Conservation (phyloP, 2,113 vertebrate species). For the Sinosuthora webbiana region DNA sequence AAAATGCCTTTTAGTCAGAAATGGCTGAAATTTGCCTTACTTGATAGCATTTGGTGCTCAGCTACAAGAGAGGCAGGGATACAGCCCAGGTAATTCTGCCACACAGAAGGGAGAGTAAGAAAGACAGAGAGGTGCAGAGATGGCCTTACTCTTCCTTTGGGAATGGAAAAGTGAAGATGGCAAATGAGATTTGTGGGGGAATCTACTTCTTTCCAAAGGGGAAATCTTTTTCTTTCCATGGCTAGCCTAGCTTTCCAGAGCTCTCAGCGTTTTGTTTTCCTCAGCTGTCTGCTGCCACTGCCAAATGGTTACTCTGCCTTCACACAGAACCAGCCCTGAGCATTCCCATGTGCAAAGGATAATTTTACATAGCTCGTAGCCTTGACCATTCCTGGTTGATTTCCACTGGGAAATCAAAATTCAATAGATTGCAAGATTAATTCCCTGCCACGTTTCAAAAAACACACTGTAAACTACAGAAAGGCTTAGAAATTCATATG, state of each 20-base stretch:
- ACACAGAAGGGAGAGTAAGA: background rate
- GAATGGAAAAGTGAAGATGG: background rate
- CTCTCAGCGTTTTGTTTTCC: background rate
- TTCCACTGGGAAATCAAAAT: conserved; percentile 63
- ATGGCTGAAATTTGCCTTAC: background rate
- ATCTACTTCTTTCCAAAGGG: background rate
- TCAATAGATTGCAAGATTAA: conserved; percentile 11
- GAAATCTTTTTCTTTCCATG: too few relatives aligned
- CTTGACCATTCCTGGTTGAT: conserved; percentile 5
- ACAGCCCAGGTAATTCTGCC: background rate
- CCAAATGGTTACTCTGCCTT: background rate
- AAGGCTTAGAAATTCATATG: conserved; percentile 4
- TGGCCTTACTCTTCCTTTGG: background rate
- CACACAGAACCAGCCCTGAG: background rate
- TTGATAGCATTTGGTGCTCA: background rate
- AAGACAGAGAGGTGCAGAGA: background rate
- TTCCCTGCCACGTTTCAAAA: conserved; percentile 28
- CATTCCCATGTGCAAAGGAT: background rate
- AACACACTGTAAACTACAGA: background rate
- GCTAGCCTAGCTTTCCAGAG: background rate
- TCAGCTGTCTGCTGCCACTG: background rate
- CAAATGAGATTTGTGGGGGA: background rate
- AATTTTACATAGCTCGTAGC: background rate
- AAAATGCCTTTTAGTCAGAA: background rate
- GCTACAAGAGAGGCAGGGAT: background rate